Base-by-base conservation (phyloP, 2,113 vertebrate species). In the Trochalopteron elliotii region DNA sequence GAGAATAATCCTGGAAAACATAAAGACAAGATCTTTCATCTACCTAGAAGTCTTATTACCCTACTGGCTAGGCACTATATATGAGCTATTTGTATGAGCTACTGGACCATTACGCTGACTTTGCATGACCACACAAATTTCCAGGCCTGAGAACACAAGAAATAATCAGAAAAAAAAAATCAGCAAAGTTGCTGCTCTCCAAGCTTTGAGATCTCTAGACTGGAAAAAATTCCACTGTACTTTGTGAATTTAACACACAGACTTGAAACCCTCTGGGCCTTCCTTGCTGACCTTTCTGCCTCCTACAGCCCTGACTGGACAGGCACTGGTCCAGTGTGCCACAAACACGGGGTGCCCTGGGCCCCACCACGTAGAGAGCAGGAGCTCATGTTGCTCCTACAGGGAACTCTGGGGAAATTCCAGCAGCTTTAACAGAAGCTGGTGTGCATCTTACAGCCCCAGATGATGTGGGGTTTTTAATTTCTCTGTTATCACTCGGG, bases 351-450 rank as follows among this genome's bases (percentile, higher is more conserved):
- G 20, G 12, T 30, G 59, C 30, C 12, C 40, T 17, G 24, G 12
- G 50, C 8, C 9, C 12, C 5, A 5, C 9, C 28, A 25, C 0
- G 0, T 7, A 21, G 57, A 85, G 52, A 82, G 28, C 45, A 53
- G 50, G 63, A 69, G 18, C 37, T 77, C 30, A 31, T 7, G 21
- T 22, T 42, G 30, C 37, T 83, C 42, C 55, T 24, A 4, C 28
- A 70, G 17, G 4, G 18, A 49, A 9, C 23, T 49, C 39, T 7
- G 37, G 22, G 42, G 25, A 49, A 76, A 69, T 40, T 23, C 56
- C 70, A 56, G 70, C 28, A 72, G 23, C 27, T 79, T 70, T 69
- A 59, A 21, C 12, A 61, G 59, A n/a, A 82, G 27, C 18, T 59
- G 30, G 5, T 24, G 33, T 19, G 5, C 12, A 11, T n/a, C 16